Evolutionary conservation across 2,113 vertebrate genomes (phyloP).

Genomic region (Leucosticte australis): DNA sequence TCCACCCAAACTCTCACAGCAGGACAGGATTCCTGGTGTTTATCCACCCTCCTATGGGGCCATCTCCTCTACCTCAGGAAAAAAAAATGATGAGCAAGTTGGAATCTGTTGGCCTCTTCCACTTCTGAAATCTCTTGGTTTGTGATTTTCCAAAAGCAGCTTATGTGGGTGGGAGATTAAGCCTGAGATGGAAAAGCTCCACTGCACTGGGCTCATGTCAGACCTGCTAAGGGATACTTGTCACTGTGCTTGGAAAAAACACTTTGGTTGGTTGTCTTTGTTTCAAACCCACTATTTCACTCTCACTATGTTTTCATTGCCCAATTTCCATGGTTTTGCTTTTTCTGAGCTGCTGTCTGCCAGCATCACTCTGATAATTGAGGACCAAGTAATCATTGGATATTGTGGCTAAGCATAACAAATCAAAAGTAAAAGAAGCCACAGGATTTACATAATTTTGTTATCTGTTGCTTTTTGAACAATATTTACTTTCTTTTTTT

Average conservation of each 20-base stretch:
- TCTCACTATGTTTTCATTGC: neutral
- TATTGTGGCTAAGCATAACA: neutral
- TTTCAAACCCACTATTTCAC: neutral
- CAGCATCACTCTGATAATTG: neutral
- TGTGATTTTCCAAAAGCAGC: conserved; percentile 14
- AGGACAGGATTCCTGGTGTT: neutral
- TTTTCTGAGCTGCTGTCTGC: neutral
- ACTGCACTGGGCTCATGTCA: neutral
- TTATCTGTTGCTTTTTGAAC: neutral
- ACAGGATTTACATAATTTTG: neutral
- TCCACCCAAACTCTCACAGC: neutral
- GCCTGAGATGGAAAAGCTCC: neutral
- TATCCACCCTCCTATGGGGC: neutral
- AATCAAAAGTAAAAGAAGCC: neutral
- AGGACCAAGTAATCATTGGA: neutral
- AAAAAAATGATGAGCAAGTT: neutral
- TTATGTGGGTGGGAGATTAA: conserved; percentile 10
- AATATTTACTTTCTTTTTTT: neutral
- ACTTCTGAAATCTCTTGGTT: neutral
- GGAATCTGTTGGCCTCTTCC: neutral
- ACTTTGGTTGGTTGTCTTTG: neutral
- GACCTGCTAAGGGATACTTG: neutral
- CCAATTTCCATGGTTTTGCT: neutral
- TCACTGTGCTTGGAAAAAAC: neutral
- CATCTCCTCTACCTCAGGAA: neutral